Evolutionary conservation across 2,888 invertebrate genomes (phyloP).

Genomic region (Drosophila prolongata): DNA sequence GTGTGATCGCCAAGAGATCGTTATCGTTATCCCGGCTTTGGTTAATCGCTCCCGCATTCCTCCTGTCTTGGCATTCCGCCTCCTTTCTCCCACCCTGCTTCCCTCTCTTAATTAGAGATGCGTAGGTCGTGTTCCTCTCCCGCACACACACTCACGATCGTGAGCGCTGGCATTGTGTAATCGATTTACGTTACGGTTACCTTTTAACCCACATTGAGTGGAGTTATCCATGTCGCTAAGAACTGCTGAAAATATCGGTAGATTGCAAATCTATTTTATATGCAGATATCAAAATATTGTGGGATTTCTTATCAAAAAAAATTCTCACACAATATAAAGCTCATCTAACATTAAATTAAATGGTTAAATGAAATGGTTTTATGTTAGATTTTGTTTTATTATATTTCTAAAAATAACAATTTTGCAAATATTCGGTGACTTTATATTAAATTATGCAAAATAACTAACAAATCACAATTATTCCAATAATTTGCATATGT

Average conservation of each 20-base stretch:
- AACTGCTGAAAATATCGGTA: not conserved
- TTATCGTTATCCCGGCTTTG: slow-evolving; percentile 21
- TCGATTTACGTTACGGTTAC: slow-evolving; percentile 4
- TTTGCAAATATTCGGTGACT: no score
- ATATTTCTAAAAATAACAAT: no score
- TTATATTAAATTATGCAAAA: no score
- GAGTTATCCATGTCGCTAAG: not conserved
- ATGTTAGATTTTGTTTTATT: no score
- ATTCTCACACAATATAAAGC: no score
- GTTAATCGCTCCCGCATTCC: slow-evolving; percentile 12
- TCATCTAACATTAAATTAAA: no score
- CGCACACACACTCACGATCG: slow-evolving; percentile 15
- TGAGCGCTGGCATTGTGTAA: slow-evolving; percentile 23
- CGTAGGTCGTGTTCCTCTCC: slow-evolving; percentile 6
- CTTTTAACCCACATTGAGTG: not conserved
- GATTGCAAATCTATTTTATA: not conserved
- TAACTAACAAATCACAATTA: no score
- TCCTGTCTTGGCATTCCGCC: slow-evolving; percentile 1
- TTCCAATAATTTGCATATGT: no score
- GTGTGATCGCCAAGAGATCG: not conserved
- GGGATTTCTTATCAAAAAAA: not conserved
- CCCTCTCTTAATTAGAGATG: slow-evolving; percentile 15
- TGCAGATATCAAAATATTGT: not conserved
- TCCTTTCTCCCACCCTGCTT: not conserved
- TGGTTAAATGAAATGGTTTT: no score